Evolutionary conservation across 2,888 invertebrate species (phyloP).

Genomic region (Branchellion lobata): DNA sequence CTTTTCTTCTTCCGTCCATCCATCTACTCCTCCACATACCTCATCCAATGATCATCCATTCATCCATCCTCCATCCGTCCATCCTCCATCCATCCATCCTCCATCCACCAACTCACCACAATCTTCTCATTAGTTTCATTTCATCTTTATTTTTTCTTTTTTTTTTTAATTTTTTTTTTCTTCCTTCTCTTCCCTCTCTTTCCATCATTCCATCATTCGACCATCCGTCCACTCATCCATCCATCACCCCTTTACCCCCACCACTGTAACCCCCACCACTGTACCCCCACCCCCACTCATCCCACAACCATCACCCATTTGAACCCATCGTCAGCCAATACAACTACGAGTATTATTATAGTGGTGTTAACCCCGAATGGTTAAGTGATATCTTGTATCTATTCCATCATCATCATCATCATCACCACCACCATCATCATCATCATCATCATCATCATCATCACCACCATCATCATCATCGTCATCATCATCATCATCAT

Average conservation of each 20-base stretch:
- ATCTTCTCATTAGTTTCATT: not conserved
- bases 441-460: constrained; percentile 23
- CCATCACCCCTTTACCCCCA: too few relatives aligned
- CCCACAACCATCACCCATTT: not conserved
- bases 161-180: too few relatives aligned
- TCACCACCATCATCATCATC: not conserved
- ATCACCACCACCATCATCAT: constrained; percentile 21
- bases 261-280: too few relatives aligned
- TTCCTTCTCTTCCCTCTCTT: too few relatives aligned
- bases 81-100: not conserved
- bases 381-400: not conserved
- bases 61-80: not conserved
- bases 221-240: too few relatives aligned
- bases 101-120: not conserved
- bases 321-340: not conserved
- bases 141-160: too few relatives aligned
- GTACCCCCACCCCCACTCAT: too few relatives aligned
- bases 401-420: constrained; percentile 26
- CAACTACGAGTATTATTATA: too few relatives aligned
- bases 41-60: not conserved
- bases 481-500: constrained; percentile 5
- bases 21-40: not conserved
- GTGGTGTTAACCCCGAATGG: not conserved
- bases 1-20: not conserved
- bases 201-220: too few relatives aligned